Base-by-base conservation (phyloP, 2,888 invertebrate species). In the Hyles lineata region DNA sequence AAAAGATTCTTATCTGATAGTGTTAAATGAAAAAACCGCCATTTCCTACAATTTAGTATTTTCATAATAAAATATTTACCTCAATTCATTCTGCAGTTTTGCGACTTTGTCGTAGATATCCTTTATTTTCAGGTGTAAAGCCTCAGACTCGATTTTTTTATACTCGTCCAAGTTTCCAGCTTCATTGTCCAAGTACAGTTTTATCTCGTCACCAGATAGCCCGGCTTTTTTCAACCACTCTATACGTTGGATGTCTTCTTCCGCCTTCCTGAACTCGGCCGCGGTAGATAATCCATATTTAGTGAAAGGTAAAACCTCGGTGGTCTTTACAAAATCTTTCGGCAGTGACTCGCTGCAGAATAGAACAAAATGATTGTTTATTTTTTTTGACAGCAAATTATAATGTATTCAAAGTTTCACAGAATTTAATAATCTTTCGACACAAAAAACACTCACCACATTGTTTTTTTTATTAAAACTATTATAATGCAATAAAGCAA, bases 151-250 rank as follows among this genome's bases (percentile, higher is more conserved):
- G 1, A 92, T 85, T 75, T 90, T 91, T 21, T 83, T 87, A 2
- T 83, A 85, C 58, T 87, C 84, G 52, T 89, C 86, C 23, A 90
- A 75, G 19, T 83, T 77, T 2, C 93, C 94, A 32, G 89, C 89
- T 82, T 95, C 90, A 79, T 91, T 91, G 70, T 95, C 95, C 61
- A 89, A 85, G 70, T 93, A 93, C n/a, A 96, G 76, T 78, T 93
- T 88, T 25, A 95, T 90, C 85, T 96, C 95, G 7, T 95, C 92
- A 70, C 88, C 83, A 6, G 91, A 88, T 7, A 96, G 84, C 52
- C 95, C 95, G 60, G 89, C 90, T 70, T 89, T 92, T 78, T 92
- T 95, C 70, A 96, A 80, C 82, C 87, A 86, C 83, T 95, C 95
- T 60, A 91, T 80, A 78, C 90, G 84, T 61, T 55, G 52, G 9